These are phyloP conservation scores for Dryobates pubescens DNA, from an alignment of 2,797 vertebrate species.

Conservation along the genomic window DNA sequence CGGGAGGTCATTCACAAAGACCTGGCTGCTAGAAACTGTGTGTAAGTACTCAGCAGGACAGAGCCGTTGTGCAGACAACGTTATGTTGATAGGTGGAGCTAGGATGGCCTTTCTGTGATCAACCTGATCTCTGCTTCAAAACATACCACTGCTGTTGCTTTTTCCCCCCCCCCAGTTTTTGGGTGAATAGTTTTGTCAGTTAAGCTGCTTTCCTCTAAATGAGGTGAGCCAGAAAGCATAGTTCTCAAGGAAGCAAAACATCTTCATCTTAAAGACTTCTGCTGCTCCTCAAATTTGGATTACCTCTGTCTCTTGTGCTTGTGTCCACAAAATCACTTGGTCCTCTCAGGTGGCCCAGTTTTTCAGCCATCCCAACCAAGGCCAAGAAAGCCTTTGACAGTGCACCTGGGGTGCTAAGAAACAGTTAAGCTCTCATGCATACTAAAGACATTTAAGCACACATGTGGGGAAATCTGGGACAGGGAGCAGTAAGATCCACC, in stretches of 20 bases:
- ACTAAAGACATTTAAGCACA: background rate
- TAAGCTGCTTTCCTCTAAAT: background rate
- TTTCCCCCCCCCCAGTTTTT: too few species aligned
- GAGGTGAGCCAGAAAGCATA: background rate
- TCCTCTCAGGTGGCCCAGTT: background rate
- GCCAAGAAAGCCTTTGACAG: background rate
- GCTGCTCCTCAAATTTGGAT: background rate
- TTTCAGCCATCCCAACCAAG: background rate
- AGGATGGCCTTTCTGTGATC: background rate
- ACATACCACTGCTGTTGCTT: rapidly evolving
- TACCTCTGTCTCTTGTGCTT: background rate
- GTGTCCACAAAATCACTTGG: background rate
- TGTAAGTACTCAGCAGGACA: slow-evolving; percentile 84
- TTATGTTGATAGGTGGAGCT: background rate
- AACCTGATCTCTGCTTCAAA: background rate
- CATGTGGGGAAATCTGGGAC: background rate
- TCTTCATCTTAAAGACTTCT: background rate
- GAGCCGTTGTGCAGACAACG: background rate
- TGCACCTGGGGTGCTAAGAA: background rate
- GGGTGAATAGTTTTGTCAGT: background rate
- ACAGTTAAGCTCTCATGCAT: background rate
- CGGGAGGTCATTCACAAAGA: slow-evolving; percentile 99
- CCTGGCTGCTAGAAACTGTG: slow-evolving; percentile 96
- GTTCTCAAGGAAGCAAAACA: background rate
- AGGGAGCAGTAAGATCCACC: background rate